These are phyloP conservation scores for Phalloptychus januarius DNA, from an alignment of 2,797 vertebrate genomes.

Conservation along the genomic window DNA sequence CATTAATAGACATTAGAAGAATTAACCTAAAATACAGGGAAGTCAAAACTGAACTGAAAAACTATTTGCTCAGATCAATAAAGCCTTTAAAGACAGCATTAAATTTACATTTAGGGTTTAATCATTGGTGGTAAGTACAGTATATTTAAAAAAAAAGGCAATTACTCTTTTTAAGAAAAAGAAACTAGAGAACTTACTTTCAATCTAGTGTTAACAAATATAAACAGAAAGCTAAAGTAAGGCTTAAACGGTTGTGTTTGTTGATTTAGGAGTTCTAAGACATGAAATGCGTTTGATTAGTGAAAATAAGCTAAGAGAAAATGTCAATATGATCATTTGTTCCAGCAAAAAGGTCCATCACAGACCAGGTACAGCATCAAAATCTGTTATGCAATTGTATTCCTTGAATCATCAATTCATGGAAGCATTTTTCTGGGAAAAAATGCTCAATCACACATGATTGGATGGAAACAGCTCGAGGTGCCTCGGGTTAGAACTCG, in stretches of 20 bases:
- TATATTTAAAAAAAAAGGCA: not conserved
- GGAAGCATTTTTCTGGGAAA: constrained; percentile 5
- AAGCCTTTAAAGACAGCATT: constrained; percentile 1
- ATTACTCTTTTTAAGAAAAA: not conserved
- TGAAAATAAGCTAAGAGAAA: not conserved
- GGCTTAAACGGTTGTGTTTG: not conserved
- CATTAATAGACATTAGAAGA: constrained; percentile 9
- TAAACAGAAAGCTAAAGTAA: constrained; percentile 16
- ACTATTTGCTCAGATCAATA: not conserved
- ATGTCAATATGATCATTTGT: not conserved
- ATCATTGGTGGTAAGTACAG: not conserved
- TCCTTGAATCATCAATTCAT: constrained; percentile 16
- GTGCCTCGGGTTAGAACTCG: constrained; percentile 31
- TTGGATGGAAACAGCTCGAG: constrained; percentile 7
- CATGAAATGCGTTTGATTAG: constrained; percentile 12
- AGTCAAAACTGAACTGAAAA: not conserved
- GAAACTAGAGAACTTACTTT: not conserved
- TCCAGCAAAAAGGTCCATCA: not conserved
- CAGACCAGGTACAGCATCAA: not conserved
- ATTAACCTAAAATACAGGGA: not conserved
- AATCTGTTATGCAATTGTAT: constrained; percentile 1
- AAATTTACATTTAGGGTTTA: not conserved
- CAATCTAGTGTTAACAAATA: constrained; percentile 27
- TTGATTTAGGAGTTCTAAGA: not conserved
- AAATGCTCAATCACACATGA: constrained; percentile 40